phyloP scores from a whole-genome alignment of 2,797 vertebrate genomes.

The Chelidonichthys spinosus region DNA sequence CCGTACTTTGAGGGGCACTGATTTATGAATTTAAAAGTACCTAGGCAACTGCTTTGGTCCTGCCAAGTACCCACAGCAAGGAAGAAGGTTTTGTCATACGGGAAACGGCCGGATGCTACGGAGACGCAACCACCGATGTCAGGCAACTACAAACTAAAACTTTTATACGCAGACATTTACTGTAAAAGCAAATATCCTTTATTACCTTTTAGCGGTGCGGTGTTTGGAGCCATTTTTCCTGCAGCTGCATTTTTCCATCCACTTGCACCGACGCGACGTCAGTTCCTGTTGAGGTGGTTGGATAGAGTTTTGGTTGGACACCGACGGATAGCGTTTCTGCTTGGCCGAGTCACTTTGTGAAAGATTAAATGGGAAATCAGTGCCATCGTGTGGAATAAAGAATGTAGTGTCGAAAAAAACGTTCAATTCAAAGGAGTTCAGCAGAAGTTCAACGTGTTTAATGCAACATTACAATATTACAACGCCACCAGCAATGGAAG shows the following conservation, averaged over 20 bases:
- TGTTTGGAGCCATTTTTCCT: conserved; percentile 83
- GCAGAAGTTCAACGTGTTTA: neutral
- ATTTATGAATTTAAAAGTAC: conserved; percentile 72
- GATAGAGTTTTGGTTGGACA: conserved; percentile 41
- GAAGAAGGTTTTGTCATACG: conserved; percentile 37
- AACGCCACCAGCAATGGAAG: neutral
- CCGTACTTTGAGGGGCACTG: conserved; percentile 32
- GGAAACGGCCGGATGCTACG: neutral
- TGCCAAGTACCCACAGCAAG: conserved; percentile 61
- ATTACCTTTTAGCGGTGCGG: conserved; percentile 80
- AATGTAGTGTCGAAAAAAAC: accelerated
- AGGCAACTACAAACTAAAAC: conserved; percentile 19
- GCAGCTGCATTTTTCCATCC: conserved; percentile 82
- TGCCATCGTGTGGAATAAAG: conserved; percentile 39
- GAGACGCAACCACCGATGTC: neutral
- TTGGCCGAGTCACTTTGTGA: neutral
- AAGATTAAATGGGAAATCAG: conserved; percentile 1
- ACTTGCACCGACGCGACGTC: conserved; percentile 81
- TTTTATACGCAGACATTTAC: conserved; percentile 33
- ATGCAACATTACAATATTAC: neutral
- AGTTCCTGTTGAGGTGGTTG: conserved; percentile 83
- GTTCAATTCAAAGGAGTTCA: neutral
- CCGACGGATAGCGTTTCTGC: conserved; percentile 19
- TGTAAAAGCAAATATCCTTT: conserved; percentile 15
- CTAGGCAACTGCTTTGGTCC: conserved; percentile 43